phyloP scores from a whole-genome alignment of 2,797 vertebrate species.

The Gastrophryne carolinensis region DNA sequence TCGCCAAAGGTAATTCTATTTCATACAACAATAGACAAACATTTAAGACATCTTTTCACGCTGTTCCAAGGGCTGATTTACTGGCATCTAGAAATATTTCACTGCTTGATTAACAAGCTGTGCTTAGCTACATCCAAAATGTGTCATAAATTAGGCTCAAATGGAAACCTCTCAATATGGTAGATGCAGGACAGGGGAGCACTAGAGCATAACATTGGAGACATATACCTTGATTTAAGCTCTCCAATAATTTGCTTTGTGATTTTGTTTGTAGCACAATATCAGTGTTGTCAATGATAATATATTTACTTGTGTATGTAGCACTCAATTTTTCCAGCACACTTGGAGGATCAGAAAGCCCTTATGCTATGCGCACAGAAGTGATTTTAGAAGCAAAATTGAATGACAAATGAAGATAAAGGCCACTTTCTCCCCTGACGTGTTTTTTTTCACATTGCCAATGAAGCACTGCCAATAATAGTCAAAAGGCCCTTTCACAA shows the following conservation, averaged over 20 bases:
- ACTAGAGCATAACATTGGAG: conserved; percentile 35
- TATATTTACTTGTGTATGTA: not conserved
- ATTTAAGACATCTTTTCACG: conserved; percentile 15
- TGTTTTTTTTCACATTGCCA: too few species aligned
- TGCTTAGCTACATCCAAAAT: not conserved
- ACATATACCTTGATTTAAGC: conserved; percentile 28
- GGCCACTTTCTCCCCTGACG: too few species aligned
- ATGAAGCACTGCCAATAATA: too few species aligned
- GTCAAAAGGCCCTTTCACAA: too few species aligned
- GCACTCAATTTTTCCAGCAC: not conserved
- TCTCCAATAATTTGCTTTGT: conserved; percentile 5
- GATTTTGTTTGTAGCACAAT: conserved; percentile 25
- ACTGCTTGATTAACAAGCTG: conserved; percentile 7
- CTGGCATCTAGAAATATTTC: not conserved
- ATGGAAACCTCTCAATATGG: not conserved
- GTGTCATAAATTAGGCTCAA: not conserved
- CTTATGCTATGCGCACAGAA: not conserved
- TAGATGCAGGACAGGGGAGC: conserved; percentile 7
- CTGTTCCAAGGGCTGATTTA: conserved; percentile 16
- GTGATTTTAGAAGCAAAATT: not conserved
- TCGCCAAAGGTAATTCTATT: conserved; percentile 20
- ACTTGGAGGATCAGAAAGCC: not conserved
- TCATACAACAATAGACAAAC: not conserved
- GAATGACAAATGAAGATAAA: not conserved
- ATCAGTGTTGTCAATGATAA: conserved; percentile 24